Evolutionary conservation across 2,888 invertebrate species (phyloP).

Genomic region (Cheilosia variabilis): DNA sequence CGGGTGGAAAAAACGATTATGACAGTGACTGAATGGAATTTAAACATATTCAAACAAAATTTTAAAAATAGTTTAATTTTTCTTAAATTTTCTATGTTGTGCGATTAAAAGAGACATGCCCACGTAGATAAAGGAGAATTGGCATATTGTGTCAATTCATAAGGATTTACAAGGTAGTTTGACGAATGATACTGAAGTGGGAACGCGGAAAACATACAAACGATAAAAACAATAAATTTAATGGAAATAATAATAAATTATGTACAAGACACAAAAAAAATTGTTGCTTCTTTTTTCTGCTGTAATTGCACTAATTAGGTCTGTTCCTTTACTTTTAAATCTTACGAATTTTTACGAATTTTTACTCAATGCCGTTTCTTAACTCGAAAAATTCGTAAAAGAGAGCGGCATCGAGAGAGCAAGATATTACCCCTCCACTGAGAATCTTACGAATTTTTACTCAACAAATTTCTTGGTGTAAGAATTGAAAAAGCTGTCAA

Average conservation of each 20-base stretch:
- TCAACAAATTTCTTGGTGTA: too few species aligned
- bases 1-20: constrained; percentile 87
- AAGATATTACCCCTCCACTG: too few species aligned
- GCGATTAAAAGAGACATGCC: constrained; percentile 23
- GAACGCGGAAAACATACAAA: constrained; percentile 31
- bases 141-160: constrained; percentile 41
- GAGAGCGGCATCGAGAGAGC: too few species aligned
- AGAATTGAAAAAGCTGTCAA: too few species aligned
- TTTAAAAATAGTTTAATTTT: constrained; percentile 1
- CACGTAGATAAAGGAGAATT: constrained; percentile 1
- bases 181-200: constrained; percentile 37
- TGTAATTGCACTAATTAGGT: too few species aligned
- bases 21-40: constrained; percentile 86
- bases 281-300: not conserved
- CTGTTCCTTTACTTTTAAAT: too few species aligned
- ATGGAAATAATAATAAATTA: constrained; percentile 62
- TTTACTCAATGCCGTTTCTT: too few species aligned
- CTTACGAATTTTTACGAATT: too few species aligned
- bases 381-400: too few species aligned
- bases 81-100: constrained; percentile 43
- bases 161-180: constrained; percentile 35
- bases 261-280: constrained; percentile 59
- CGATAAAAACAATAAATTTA: constrained; percentile 53
- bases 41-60: constrained; percentile 33
- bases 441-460: too few species aligned